Conservation (phyloP, 2,888 invertebrate species). For the Uloborus plumipes region DNA sequence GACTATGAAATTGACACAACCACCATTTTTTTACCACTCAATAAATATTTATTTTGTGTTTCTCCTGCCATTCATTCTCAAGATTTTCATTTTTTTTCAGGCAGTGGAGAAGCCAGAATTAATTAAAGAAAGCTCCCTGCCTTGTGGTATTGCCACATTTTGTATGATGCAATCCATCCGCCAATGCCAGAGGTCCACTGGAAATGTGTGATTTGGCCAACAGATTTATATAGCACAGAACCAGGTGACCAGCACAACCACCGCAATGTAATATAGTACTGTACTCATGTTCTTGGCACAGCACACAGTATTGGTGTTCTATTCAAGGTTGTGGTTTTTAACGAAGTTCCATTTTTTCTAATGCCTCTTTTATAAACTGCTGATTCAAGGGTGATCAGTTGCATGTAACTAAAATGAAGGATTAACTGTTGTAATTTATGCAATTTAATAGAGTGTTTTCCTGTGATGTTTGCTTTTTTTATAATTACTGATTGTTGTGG, state of each 20-base stretch:
- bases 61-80: no score
- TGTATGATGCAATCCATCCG: slow-evolving; percentile 49
- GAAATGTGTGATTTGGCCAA: slow-evolving; percentile 38
- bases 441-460: background rate
- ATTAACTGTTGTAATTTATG: background rate
- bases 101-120: slow-evolving; percentile 54
- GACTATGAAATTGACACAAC: no score
- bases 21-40: no score
- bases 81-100: slow-evolving; percentile 4
- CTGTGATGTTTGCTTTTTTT: no score
- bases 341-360: slow-evolving; percentile 32
- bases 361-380: slow-evolving; percentile 19
- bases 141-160: slow-evolving; percentile 35
- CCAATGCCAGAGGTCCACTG: slow-evolving; percentile 42
- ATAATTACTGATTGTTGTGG: no score
- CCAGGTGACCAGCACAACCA: slow-evolving; percentile 36
- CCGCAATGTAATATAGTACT: slow-evolving; percentile 25
- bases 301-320: slow-evolving; percentile 41
- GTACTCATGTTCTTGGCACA: slow-evolving; percentile 13
- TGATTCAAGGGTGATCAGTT: slow-evolving; percentile 11
- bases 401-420: background rate
- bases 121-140: slow-evolving; percentile 28
- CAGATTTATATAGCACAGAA: slow-evolving; percentile 22
- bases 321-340: slow-evolving; percentile 58
- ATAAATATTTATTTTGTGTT: no score